phyloP scores from a whole-genome alignment of 2,797 vertebrate species.

The Erethizon dorsatum region DNA sequence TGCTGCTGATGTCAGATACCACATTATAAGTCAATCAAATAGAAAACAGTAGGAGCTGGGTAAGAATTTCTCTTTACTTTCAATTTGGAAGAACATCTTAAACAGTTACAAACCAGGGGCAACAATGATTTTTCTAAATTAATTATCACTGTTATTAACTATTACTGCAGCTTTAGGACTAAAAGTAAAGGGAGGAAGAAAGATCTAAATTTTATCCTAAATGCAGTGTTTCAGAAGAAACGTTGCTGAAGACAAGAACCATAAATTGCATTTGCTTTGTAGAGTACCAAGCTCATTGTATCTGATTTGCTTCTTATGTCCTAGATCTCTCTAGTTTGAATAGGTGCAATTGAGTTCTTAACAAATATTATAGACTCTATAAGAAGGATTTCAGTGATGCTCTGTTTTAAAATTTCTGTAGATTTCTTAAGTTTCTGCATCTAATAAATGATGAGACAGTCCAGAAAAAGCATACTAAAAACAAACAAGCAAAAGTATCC shows the following conservation, averaged over 20 bases:
- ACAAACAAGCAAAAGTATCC: not conserved
- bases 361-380: not conserved
- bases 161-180: not conserved
- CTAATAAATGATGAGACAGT: not conserved
- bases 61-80: constrained; percentile 1
- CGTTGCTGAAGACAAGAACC: rapidly evolving
- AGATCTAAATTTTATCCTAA: not conserved
- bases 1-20: not conserved
- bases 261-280: too few relatives aligned
- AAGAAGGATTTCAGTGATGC: not conserved
- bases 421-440: not conserved
- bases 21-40: constrained; percentile 49
- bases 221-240: not conserved
- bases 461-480: not conserved
- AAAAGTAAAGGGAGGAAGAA: not conserved
- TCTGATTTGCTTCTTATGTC: not conserved
- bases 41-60: not conserved
- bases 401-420: not conserved
- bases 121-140: not conserved
- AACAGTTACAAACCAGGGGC: not conserved
- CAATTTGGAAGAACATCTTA: not conserved
- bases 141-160: not conserved
- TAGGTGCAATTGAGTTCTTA: not conserved
- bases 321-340: not conserved
- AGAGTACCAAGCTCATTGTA: not conserved